Evolutionary conservation across 1,140 invertebrate species (phyloP).

Genomic region (Pararge aegeria): DNA sequence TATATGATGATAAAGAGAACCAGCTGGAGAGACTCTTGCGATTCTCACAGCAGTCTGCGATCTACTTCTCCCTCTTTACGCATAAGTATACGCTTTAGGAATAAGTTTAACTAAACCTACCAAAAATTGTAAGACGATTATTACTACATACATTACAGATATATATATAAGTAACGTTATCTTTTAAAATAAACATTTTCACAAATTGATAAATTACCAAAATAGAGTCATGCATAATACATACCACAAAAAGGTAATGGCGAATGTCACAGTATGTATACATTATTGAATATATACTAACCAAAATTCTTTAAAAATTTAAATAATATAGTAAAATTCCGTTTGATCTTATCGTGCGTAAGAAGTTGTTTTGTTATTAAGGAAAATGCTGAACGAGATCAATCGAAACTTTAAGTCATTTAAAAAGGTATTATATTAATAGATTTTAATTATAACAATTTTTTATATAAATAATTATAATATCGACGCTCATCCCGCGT

Average conservation of each 20-base stretch:
- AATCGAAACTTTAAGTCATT: constrained; percentile 15
- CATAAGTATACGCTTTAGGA: no score
- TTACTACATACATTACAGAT: no score
- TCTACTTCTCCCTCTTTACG: no score
- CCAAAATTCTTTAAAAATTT: background rate
- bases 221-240: background rate
- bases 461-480: background rate
- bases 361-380: background rate
- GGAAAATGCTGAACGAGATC: constrained; percentile 3
- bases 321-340: constrained; percentile 4
- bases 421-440: background rate
- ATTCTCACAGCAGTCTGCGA: no score
- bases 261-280: no score
- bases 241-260: background rate
- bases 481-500: constrained; percentile 6
- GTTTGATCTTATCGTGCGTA: constrained; percentile 13
- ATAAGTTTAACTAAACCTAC: no score
- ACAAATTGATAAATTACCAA: background rate
- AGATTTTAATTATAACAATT: constrained; percentile 3
- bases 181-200: no score
- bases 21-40: no score
- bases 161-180: no score
- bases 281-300: no score
- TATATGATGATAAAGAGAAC: no score
- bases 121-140: no score